Base-by-base conservation (phyloP, 2,113 vertebrate genomes). In the Prunella himalayana region DNA sequence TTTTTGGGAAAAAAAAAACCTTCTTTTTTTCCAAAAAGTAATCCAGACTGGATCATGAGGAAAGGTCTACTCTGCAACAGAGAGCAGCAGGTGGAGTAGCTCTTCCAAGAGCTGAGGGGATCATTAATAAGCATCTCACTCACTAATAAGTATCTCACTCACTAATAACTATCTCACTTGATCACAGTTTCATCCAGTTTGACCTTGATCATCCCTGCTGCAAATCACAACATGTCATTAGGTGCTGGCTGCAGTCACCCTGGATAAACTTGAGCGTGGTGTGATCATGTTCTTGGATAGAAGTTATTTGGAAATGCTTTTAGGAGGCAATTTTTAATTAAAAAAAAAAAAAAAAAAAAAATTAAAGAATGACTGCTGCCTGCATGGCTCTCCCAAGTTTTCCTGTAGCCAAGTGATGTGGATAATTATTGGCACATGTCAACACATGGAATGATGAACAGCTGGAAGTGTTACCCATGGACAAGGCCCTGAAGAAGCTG, bases 401-500 rank as follows among this genome's bases (percentile, higher is more conserved):
- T 91, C 28, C n/a, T 71, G 44, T 21, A 45, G 41, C 33, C n/a
- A 66, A 59, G 47, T 47, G 51, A 76, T 0, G 0, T 20, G 50
- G 61, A 57, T 44, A 70, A 69, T 28, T 68, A 57, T 45, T 72
- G 72, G 51, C 51, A 72, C 4, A 2, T 65, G 51, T 57, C 66
- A 88, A 45, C 42, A 47, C 51, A 20, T n/a, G 65, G 73, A 54
- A 94, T 47, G 25, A 82, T 37, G 50, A 72, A 45, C 63, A 59
- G 54, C 45, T 80, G 76, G 90, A 93, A 91, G 15, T 63, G 31
- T 60, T 88, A 86, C 31, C 69, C 81, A 35, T 27, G 41, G 82
- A 70, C 59, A 82, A 10, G 15, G 72, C 75, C 93, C 85, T 66
- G 42, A 49, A 96, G 63, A 93, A 76, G n/a, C 37, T 5, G 1